Percentiles rank a stretch among this genome's conserved stretches.
Conservation (phyloP, 2,797 vertebrate genomes). For the Knipowitschia caucasica region DNA sequence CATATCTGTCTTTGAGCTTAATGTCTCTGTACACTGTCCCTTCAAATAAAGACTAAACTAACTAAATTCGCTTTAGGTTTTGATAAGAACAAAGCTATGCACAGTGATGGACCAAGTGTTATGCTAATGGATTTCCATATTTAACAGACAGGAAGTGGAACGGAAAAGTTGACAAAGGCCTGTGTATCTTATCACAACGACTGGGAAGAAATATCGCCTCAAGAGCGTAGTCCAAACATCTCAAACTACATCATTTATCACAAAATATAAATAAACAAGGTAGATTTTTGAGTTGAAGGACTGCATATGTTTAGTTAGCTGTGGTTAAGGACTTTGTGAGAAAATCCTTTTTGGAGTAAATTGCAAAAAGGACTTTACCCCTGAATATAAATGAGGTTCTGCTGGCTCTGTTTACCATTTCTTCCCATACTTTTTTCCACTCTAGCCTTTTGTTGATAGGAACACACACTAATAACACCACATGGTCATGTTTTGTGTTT, state of each 20-base stretch:
- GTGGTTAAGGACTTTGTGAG: not conserved
- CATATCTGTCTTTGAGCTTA: too few species aligned
- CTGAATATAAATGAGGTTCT: not conserved
- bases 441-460: too few species aligned
- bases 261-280: not conserved
- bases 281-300: not conserved
- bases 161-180: conserved; percentile 13
- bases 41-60: too few species aligned
- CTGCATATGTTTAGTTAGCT: not conserved
- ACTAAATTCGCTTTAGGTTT: too few species aligned
- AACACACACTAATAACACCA: not conserved
- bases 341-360: not conserved
- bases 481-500: not conserved
- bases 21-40: too few species aligned
- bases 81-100: not conserved
- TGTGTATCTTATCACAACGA: not conserved
- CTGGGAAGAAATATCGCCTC: conserved; percentile 11
- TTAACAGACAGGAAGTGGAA: conserved; percentile 20
- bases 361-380: too few species aligned
- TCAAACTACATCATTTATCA: not conserved
- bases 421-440: not conserved
- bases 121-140: conserved; percentile 8
- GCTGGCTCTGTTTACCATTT: not conserved
- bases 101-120: not conserved
- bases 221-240: not conserved